Conservation (phyloP, 2,113 vertebrate species). For the cattle (Bos taurus) region ARS-UCD2.0 NC_037356.1:4599001-4599500, state of each 20-base stretch:
- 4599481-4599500: not conserved
- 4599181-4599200: not conserved
- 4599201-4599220: not conserved
- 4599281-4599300: not conserved
- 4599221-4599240: not conserved
- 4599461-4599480: not conserved
- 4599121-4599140: not conserved
- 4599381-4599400: not conserved
- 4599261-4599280: not conserved
- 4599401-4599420: not conserved
- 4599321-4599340: not conserved
- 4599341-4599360: not conserved
- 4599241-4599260: not conserved
- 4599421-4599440: not conserved
- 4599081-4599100: not conserved
- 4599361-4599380: not conserved
- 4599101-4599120: not conserved
- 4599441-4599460: not conserved
- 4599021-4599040: not conserved
- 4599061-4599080: not conserved
- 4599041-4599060: conserved; percentile 15
- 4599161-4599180: not conserved
- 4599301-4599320: not conserved
- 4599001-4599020: not conserved
- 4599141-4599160: not conserved